Conservation (phyloP, 2,797 vertebrate species). For the Rhinichthys osculus region DNA sequence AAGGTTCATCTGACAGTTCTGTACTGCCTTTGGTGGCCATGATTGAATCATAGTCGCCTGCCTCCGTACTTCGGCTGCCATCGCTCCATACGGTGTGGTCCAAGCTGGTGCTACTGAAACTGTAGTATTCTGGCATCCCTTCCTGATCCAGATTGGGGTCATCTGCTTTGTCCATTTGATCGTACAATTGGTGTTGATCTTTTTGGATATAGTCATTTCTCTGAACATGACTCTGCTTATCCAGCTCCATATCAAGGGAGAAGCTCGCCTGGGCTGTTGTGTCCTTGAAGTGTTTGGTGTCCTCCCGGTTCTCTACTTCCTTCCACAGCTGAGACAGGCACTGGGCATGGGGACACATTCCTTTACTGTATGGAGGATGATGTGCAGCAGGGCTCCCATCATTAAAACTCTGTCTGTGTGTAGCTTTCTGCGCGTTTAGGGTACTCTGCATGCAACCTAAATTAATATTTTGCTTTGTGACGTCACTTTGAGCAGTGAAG, state of each 20-base stretch:
- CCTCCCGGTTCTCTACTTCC: slow-evolving; percentile 9
- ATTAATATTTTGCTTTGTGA: neutral
- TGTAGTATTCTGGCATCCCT: slow-evolving; percentile 57
- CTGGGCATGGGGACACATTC: slow-evolving; percentile 32
- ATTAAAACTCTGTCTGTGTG: slow-evolving; percentile 21
- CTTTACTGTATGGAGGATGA: neutral
- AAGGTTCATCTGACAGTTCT: neutral
- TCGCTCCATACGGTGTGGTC: slow-evolving; percentile 39
- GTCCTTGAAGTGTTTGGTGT: slow-evolving; percentile 30
- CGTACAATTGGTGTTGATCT: slow-evolving; percentile 6
- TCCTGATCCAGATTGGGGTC: slow-evolving; percentile 6
- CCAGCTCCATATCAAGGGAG: slow-evolving; percentile 63
- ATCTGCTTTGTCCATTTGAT: slow-evolving; percentile 19
- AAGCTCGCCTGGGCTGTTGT: slow-evolving; percentile 35
- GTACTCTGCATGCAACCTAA: neutral
- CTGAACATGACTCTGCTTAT: slow-evolving; percentile 33
- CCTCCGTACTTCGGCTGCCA: neutral
- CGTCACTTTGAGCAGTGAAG: neutral
- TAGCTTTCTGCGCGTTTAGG: slow-evolving; percentile 10
- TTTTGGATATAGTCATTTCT: neutral
- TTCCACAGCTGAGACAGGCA: slow-evolving; percentile 47
- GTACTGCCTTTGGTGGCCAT: slow-evolving; percentile 42
- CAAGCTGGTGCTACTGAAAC: slow-evolving; percentile 45
- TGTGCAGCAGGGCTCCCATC: neutral
- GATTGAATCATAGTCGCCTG: slow-evolving; percentile 4